Conservation (phyloP, 2,113 vertebrate species). For the Melospiza melodia region DNA sequence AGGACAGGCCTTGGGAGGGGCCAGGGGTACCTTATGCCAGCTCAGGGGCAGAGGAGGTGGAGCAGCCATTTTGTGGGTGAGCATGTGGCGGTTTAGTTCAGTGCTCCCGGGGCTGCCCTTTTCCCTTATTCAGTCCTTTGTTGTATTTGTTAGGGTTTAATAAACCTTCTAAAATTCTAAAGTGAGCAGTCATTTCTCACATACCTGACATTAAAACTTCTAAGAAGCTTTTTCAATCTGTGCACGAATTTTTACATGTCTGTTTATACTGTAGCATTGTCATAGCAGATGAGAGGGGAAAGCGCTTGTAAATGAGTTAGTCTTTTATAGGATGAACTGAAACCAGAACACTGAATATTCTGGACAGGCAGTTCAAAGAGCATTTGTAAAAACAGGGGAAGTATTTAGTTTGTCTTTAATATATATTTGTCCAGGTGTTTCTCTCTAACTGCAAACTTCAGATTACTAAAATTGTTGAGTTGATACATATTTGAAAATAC, state of each 20-base stretch:
- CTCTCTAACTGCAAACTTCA: neutral
- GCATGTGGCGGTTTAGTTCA: neutral
- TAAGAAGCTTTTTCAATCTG: neutral
- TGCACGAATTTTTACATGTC: neutral
- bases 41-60: neutral
- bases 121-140: neutral
- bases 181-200: neutral
- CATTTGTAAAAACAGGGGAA: neutral
- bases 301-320: neutral
- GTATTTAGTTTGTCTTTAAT: neutral
- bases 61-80: neutral
- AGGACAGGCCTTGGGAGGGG: neutral
- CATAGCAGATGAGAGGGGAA: neutral
- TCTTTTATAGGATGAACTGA: neutral
- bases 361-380: neutral
- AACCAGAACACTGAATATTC: neutral
- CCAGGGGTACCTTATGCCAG: neutral
- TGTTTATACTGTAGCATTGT: neutral
- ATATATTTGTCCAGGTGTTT: neutral
- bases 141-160: neutral
- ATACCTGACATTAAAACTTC: neutral
- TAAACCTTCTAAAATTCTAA: neutral
- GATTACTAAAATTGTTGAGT: neutral
- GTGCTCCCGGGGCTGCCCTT: neutral
- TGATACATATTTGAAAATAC: neutral